These are phyloP conservation scores for Cyclargus thomasi DNA, from an alignment of 1,140 invertebrate genomes.

Conservation along the genomic window DNA sequence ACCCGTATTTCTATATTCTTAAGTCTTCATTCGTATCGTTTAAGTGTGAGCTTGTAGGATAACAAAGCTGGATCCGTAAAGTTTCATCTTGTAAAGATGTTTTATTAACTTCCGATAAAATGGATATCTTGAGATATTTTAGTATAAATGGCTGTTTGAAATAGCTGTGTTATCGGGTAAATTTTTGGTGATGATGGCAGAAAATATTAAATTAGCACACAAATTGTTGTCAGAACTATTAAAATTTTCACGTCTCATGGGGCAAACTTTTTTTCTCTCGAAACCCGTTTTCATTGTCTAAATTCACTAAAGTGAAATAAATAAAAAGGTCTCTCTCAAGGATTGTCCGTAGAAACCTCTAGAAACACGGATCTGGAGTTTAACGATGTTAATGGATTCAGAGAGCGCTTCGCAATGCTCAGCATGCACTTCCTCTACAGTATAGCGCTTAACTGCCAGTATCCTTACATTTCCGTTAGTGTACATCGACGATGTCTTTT, in stretches of 20 bases:
- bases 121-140: constrained; percentile 9
- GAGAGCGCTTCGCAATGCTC: constrained; percentile 1
- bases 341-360: background rate
- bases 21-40: constrained; percentile 27
- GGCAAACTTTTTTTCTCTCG: background rate
- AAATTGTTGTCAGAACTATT: too few relatives aligned
- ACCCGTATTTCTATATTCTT: constrained; percentile 9
- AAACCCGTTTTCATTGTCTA: background rate
- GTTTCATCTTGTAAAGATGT: constrained; percentile 31
- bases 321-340: background rate
- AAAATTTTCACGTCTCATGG: too few relatives aligned
- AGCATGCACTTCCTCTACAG: background rate
- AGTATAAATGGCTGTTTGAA: constrained; percentile 9
- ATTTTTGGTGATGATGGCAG: too few relatives aligned
- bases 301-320: background rate
- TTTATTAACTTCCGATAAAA: background rate
- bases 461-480: constrained; percentile 7
- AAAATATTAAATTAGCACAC: too few relatives aligned
- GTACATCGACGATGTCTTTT: constrained; percentile 4
- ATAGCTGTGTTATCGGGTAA: constrained; percentile 2
- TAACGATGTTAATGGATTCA: constrained; percentile 14
- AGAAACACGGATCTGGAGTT: background rate
- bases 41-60: constrained; percentile 65
- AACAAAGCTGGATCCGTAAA: constrained; percentile 14
- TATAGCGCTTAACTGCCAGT: background rate